Conservation (phyloP, 2,797 vertebrate species). For the Decapterus maruadsi region DNA sequence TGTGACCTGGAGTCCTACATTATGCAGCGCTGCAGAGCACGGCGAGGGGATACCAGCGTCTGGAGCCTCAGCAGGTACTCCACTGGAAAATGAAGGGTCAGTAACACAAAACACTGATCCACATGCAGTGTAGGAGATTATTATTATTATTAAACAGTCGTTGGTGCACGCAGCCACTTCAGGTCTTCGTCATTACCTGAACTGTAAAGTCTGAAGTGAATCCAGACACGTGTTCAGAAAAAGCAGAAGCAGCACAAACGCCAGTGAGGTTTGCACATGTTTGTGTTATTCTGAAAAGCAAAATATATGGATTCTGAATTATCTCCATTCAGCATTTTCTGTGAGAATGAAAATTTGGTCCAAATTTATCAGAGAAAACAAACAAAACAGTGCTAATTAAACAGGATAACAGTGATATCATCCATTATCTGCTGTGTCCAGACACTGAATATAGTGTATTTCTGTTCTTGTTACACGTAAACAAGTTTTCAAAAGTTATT, state of each 20-base stretch:
- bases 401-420: not conserved
- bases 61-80: not conserved
- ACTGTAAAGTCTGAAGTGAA: not conserved
- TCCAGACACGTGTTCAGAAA: not conserved
- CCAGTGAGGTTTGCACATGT: not conserved
- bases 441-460: not conserved
- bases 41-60: not conserved
- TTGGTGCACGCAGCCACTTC: not conserved
- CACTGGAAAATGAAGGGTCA: not conserved
- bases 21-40: conserved; percentile 41
- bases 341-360: not conserved
- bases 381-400: not conserved
- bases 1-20: conserved; percentile 74
- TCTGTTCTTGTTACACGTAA: not conserved
- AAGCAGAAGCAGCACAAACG: not conserved
- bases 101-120: not conserved
- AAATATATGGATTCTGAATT: not conserved
- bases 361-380: not conserved
- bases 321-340: not conserved
- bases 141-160: not conserved
- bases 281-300: not conserved
- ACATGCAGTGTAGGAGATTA: not conserved
- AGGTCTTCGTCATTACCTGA: not conserved
- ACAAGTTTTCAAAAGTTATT: not conserved
- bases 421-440: not conserved